Evolutionary conservation across 2,888 invertebrate species (phyloP).

Genomic region (Dermolepida albohirtum): DNA sequence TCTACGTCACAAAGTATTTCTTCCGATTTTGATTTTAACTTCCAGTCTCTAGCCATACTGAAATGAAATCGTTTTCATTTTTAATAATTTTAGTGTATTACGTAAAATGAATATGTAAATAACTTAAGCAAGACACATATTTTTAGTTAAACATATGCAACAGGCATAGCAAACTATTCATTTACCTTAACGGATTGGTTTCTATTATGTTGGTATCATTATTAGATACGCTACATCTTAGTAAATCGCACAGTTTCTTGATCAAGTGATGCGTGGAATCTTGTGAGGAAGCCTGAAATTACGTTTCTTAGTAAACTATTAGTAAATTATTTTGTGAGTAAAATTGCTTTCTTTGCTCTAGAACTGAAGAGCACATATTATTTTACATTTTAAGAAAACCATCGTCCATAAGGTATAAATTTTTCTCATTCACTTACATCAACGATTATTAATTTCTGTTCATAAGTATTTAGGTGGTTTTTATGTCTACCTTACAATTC

Average conservation of each 20-base stretch:
- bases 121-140: not conserved
- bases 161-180: conserved; percentile 15
- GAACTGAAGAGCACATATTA: too few relatives aligned
- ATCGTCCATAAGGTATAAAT: too few relatives aligned
- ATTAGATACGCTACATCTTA: conserved; percentile 54
- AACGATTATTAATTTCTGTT: too few relatives aligned
- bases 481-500: too few relatives aligned
- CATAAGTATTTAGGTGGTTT: too few relatives aligned
- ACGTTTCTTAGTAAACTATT: not conserved
- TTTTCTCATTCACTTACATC: too few relatives aligned
- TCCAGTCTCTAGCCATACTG: conserved; percentile 52
- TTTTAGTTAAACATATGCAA: not conserved
- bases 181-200: conserved; percentile 64
- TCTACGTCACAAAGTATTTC: conserved; percentile 53
- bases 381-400: too few relatives aligned
- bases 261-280: conserved; percentile 53
- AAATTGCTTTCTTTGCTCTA: too few relatives aligned
- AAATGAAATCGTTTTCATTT: conserved; percentile 42
- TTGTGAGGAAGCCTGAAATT: conserved; percentile 48
- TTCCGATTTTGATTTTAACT: conserved; percentile 50
- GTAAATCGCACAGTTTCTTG: conserved; percentile 56
- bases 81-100: conserved; percentile 22
- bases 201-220: conserved; percentile 52
- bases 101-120: too few relatives aligned
- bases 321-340: too few relatives aligned